Evolutionary conservation across 2,113 vertebrate genomes (phyloP), one percentile per base, ranked within the genome.

Genomic region (Axis porcinus): DNA sequence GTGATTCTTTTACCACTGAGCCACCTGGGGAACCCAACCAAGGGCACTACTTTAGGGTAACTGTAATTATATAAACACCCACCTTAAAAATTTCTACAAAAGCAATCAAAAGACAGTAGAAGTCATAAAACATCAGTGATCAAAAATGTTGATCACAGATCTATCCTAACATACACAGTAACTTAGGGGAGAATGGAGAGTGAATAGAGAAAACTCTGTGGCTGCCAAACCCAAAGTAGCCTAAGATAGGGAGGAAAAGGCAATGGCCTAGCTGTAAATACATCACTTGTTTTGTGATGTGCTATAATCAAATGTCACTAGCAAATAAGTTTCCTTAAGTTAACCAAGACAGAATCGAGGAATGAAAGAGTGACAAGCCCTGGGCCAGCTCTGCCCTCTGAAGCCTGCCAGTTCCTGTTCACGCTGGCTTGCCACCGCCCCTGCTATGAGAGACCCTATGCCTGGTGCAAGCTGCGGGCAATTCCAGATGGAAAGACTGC

Each of bases 401-500:
- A 95, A 85, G 89, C 94, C 83, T 74, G 36, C 97, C 91, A 17
- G 64, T 78, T 95, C 94, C 81, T 96, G 93, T 95, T 79, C 96
- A 95, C 0, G 7, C 89, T 87, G 94, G 91, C 93, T 87, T n/a
- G 91, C 54, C 58, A 55, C 52, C 43, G 93, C 83, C 91, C 74
- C 76, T 30, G 82, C 74, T 17, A 45, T 13, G 2, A 50, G 52
- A 62, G 92, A 95, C 97, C 64, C 89, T 79, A 86, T 84, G 95
- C 89, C 54, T 6, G 30, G 58, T 12, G 52, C 47, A 30, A 57
- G 83, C 94, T 95, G 96, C 86, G 30, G 91, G 95, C 50, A 45
- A 88, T 64, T 98, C 86, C 96, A 98, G 95, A 97, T 88, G 83
- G 87, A 98, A 98, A 97, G 84, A 70, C 97, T 74, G 91, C 47